These are phyloP conservation scores for Malaclemys terrapin DNA, from an alignment of 2,113 vertebrate genomes.

Conservation along the genomic window DNA sequence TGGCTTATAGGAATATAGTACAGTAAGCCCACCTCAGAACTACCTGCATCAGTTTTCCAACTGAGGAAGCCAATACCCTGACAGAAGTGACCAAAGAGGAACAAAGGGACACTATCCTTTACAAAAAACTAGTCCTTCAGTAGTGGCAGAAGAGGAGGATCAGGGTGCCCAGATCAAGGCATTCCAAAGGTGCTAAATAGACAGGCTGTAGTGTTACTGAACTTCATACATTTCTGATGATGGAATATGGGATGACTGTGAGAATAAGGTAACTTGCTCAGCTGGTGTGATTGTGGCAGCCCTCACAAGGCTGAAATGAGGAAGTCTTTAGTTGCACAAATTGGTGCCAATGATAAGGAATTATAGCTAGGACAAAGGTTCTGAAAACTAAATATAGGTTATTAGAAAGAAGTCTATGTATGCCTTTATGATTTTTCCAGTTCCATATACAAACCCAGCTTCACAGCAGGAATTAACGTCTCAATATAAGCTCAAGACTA, in stretches of 20 bases:
- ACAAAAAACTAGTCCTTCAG: fast-evolving
- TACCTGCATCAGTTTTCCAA: fast-evolving
- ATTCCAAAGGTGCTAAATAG: background rate
- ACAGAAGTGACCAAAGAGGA: background rate
- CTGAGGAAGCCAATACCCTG: background rate
- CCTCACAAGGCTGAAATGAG: background rate
- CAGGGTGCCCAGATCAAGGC: background rate
- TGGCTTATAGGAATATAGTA: background rate
- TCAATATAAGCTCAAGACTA: fast-evolving
- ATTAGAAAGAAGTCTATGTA: background rate
- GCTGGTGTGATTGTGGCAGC: background rate
- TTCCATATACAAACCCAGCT: fast-evolving
- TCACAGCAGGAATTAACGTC: background rate
- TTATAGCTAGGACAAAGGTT: background rate
- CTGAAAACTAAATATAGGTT: background rate
- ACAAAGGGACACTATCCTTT: fast-evolving
- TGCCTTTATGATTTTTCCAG: background rate
- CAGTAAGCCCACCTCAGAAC: background rate
- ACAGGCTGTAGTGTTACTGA: background rate
- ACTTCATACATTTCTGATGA: background rate
- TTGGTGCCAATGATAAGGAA: background rate
- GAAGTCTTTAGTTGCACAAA: fast-evolving
- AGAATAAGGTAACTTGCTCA: background rate
- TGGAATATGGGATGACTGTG: fast-evolving
- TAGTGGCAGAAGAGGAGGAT: fast-evolving